A percentile compares a stretch with the other conserved stretches of the same genome.
Evolutionary conservation across 2,113 vertebrate genomes (phyloP).

Genomic region (Ameiurus melas): DNA sequence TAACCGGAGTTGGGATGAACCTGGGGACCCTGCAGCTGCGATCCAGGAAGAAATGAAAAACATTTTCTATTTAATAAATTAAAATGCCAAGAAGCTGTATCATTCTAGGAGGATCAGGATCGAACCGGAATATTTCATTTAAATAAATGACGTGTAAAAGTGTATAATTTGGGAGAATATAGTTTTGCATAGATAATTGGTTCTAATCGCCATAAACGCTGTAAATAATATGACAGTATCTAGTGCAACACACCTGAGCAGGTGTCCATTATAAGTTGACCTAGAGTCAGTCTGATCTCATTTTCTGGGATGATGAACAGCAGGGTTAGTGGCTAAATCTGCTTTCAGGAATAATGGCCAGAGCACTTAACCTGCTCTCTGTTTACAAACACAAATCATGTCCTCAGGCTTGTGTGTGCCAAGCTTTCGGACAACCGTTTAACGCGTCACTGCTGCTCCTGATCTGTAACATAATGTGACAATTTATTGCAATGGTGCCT

Average conservation of each 20-base stretch:
- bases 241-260: background rate
- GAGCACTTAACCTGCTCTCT: background rate
- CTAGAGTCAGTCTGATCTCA: background rate
- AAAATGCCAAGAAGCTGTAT: background rate
- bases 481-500: slow-evolving; percentile 4
- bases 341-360: background rate
- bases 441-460: background rate
- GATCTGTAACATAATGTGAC: slow-evolving; percentile 25
- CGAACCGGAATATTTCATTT: background rate
- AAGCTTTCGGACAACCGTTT: background rate
- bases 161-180: background rate
- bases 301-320: background rate
- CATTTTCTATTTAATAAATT: background rate
- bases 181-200: background rate
- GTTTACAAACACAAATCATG: slow-evolving; percentile 18
- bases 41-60: background rate
- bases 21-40: background rate
- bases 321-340: background rate
- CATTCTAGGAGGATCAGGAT: background rate
- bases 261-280: background rate
- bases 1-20: background rate
- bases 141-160: background rate
- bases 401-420: slow-evolving; percentile 1
- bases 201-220: background rate
- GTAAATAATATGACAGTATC: background rate